These are phyloP conservation scores for Chrysopa pallens DNA, from an alignment of 1,140 invertebrate genomes.

Conservation along the genomic window DNA sequence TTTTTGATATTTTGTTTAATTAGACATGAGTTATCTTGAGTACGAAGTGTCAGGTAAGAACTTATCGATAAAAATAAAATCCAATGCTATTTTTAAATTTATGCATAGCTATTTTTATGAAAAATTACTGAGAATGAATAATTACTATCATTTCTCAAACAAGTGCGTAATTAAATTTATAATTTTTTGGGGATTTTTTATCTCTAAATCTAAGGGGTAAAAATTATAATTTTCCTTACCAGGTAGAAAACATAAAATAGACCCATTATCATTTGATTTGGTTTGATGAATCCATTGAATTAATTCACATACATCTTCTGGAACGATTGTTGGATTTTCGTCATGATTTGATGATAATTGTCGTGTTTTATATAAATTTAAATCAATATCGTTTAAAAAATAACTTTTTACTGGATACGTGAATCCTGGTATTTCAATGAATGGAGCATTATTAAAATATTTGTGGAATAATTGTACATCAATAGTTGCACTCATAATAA, in stretches of 20 bases:
- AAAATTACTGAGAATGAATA: no score
- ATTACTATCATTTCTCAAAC: no score
- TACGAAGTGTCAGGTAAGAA: no score
- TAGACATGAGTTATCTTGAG: no score
- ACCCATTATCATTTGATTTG: constrained; percentile 25
- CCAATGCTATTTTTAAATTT: no score
- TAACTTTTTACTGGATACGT: constrained; percentile 35
- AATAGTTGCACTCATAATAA: constrained; percentile 56
- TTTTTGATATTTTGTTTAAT: no score
- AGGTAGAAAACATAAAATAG: constrained; percentile 45
- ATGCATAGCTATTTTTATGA: no score
- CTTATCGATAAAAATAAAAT: no score
- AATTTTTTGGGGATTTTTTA: no score
- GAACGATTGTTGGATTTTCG: constrained; percentile 10
- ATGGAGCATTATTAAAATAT: constrained; percentile 32
- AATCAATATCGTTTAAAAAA: constrained; percentile 28
- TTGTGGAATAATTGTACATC: constrained; percentile 35
- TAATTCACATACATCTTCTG: constrained; percentile 15
- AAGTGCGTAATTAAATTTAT: no score
- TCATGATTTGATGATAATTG: constrained; percentile 8
- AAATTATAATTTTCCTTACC: no score
- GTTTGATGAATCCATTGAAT: constrained; percentile 23
- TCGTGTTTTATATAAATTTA: constrained; percentile 10
- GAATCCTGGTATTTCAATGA: constrained; percentile 28
- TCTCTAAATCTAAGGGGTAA: no score